Conservation (phyloP, 2,113 vertebrate species). For the Vidua chalybeata region DNA sequence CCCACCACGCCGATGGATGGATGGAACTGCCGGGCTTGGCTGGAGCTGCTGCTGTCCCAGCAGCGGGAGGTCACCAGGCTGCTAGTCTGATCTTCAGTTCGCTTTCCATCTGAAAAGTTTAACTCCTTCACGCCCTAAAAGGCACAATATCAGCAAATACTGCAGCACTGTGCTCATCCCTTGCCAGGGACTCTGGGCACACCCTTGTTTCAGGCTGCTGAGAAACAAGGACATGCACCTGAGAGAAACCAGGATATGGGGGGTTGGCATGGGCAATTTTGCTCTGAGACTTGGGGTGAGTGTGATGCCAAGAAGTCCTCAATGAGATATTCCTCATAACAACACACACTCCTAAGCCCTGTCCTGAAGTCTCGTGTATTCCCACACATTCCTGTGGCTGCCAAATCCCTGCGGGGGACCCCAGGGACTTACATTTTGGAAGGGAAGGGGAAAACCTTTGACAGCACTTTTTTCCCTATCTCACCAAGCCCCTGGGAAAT, state of each 20-base stretch:
- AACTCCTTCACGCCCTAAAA: conserved; percentile 51
- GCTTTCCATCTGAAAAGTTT: conserved; percentile 31
- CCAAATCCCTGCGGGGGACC: neutral
- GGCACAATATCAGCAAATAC: neutral
- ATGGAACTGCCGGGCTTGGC: neutral
- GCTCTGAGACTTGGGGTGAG: neutral
- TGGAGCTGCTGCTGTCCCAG: conserved; percentile 29
- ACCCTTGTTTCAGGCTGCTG: neutral
- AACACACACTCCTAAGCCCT: neutral
- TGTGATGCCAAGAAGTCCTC: neutral
- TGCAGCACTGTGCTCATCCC: accelerated
- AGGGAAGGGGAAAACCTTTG: conserved; percentile 18
- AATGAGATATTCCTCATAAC: neutral
- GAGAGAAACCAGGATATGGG: neutral
- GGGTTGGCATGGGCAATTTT: accelerated
- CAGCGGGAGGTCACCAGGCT: conserved; percentile 44
- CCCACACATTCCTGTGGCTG: conserved; percentile 27
- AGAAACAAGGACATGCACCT: accelerated
- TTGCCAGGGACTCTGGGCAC: neutral
- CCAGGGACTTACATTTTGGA: neutral
- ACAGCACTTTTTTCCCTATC: neutral
- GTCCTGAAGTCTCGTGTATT: neutral
- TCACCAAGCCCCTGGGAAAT: conserved; percentile 10
- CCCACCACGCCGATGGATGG: neutral
- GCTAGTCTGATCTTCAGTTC: conserved; percentile 22